phyloP scores from a whole-genome alignment of 2,888 invertebrate genomes.

The Allacma fusca region DNA sequence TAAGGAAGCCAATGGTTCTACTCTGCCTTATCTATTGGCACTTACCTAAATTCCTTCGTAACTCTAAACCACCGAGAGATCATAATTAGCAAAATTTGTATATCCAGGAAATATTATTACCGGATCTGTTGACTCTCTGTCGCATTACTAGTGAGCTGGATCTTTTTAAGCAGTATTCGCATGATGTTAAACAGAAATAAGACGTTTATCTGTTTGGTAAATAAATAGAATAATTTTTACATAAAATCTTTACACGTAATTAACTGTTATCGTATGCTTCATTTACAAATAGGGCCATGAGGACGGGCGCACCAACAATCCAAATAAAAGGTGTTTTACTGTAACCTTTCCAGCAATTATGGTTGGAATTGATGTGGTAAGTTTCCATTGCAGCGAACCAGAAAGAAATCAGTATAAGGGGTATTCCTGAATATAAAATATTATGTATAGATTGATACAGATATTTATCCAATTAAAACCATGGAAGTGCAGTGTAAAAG shows the following conservation, averaged over 20 bases:
- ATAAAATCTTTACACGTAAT: no score
- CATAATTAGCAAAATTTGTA: no score
- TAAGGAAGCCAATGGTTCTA: no score
- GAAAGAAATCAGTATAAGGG: conserved; percentile 65
- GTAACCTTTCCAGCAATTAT: conserved; percentile 63
- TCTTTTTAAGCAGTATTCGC: conserved; percentile 63
- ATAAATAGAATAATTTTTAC: no score
- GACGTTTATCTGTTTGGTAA: conserved; percentile 60
- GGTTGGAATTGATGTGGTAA: conserved; percentile 50
- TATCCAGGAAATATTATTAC: conserved; percentile 53
- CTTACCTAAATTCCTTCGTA: no score
- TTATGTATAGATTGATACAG: not conserved
- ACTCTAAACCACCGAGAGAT: no score
- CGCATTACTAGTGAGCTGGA: conserved; percentile 60
- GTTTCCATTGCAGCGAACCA: conserved; percentile 66
- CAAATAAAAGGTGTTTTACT: conserved; percentile 62
- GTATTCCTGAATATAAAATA: conserved; percentile 65
- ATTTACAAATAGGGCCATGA: conserved; percentile 63
- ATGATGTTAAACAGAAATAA: conserved; percentile 63
- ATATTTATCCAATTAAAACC: no score
- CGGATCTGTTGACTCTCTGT: conserved; percentile 61
- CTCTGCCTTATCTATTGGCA: no score
- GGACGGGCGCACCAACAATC: conserved; percentile 64
- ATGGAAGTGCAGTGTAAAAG: no score
- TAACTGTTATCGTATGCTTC: no score